phyloP scores from a whole-genome alignment of 2,113 vertebrate species.

The Condylura cristata region DNA sequence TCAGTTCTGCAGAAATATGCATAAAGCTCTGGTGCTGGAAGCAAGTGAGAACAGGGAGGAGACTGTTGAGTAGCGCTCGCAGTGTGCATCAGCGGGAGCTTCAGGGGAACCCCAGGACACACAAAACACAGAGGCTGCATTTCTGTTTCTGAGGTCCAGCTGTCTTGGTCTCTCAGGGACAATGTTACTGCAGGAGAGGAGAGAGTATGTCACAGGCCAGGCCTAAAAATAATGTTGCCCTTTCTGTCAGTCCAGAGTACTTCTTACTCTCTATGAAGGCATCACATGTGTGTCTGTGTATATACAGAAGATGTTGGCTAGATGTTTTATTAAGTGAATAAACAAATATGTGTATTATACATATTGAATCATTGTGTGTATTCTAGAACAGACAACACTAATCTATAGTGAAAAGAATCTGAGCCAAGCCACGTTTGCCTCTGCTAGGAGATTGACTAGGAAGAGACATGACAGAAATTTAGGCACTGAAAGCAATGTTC shows the following conservation, averaged over 20 bases:
- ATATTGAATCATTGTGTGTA: neutral
- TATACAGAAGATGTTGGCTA: neutral
- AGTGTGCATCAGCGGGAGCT: neutral
- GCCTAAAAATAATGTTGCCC: neutral
- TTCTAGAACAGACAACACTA: neutral
- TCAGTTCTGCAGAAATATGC: neutral
- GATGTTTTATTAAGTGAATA: neutral
- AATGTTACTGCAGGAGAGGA: neutral
- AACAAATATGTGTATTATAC: neutral
- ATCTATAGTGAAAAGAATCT: neutral
- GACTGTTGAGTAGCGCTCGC: neutral
- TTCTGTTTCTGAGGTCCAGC: neutral
- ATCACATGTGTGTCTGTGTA: neutral
- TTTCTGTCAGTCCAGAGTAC: neutral
- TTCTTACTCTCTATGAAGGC: neutral
- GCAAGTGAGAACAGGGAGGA: neutral
- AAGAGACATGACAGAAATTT: neutral
- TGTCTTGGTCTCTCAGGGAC: neutral
- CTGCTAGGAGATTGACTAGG: neutral
- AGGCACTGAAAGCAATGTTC: neutral
- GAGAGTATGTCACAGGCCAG: neutral
- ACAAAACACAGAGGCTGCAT: neutral
- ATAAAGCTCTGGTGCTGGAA: conserved; percentile 14
- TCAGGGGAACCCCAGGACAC: neutral
- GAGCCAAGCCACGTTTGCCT: neutral